These are phyloP conservation scores for Agrochola lychnidis DNA, from an alignment of 2,888 invertebrate genomes.

Conservation along the genomic window DNA sequence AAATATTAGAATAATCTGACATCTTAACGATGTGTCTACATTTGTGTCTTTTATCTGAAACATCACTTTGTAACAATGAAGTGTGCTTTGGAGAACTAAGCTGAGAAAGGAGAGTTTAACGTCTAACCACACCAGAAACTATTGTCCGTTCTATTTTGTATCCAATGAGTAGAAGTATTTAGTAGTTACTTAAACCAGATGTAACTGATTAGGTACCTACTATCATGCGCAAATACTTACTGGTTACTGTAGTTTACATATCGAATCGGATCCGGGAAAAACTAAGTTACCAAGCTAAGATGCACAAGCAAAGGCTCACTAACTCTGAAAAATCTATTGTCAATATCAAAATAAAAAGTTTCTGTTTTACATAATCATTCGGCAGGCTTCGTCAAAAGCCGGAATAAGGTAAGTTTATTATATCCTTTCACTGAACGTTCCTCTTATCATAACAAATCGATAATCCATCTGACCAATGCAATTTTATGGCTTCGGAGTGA, in stretches of 20 bases:
- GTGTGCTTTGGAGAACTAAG: too few species aligned
- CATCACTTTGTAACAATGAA: background rate
- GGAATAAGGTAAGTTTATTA: conserved; percentile 18
- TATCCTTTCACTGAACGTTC: conserved; percentile 48
- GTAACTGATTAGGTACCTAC: background rate
- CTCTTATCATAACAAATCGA: conserved; percentile 13
- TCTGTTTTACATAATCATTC: conserved; percentile 32
- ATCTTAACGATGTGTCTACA: conserved; percentile 16
- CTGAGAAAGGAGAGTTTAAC: background rate
- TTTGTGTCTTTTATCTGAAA: conserved; percentile 18
- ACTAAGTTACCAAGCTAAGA: too few species aligned
- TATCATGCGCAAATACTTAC: background rate
- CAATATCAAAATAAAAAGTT: background rate
- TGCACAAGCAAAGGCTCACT: background rate
- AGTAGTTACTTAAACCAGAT: background rate
- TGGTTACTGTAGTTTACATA: background rate
- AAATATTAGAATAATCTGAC: conserved; percentile 18
- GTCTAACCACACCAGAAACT: background rate
- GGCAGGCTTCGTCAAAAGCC: conserved; percentile 33
- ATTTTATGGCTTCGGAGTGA: conserved; percentile 34
- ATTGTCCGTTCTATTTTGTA: background rate
- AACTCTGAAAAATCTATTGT: background rate
- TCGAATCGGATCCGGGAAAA: background rate
- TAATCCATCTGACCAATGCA: conserved; percentile 20
- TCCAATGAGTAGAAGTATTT: background rate